phyloP scores from a whole-genome alignment of 2,797 vertebrate genomes.

The Simalia tracyae region DNA sequence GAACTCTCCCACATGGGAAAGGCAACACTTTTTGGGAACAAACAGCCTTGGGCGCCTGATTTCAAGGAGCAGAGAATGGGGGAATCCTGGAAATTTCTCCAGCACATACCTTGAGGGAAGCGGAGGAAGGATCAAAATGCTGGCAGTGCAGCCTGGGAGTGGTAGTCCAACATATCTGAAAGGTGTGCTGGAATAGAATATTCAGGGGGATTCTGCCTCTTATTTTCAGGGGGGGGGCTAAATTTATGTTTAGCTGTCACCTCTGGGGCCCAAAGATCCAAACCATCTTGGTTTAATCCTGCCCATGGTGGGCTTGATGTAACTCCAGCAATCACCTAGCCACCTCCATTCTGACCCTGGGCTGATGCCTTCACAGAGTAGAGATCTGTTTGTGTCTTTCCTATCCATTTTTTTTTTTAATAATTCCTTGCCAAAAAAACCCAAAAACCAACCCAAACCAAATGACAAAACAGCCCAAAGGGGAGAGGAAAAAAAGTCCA shows the following conservation, averaged over 20 bases:
- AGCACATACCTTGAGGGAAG: neutral
- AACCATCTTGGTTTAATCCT: neutral
- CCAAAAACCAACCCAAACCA: neutral
- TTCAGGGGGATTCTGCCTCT: neutral
- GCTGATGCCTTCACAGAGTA: constrained; percentile 31
- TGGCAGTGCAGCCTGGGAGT: neutral
- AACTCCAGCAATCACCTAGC: rapidly evolving
- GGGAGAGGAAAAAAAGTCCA: constrained; percentile 14
- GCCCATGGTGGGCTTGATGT: neutral
- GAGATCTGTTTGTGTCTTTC: neutral
- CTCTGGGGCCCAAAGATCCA: neutral
- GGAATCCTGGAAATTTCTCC: neutral
- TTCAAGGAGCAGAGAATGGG: neutral
- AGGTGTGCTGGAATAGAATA: too few species aligned
- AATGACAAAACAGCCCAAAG: neutral
- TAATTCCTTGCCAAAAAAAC: constrained; percentile 8
- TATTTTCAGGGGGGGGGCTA: neutral
- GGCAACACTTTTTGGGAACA: neutral
- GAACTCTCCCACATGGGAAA: neutral
- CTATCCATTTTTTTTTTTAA: constrained; percentile 12
- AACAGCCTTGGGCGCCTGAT: neutral
- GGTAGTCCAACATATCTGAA: neutral
- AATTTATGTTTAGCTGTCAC: too few species aligned
- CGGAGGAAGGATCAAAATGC: neutral
- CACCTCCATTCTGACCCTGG: constrained; percentile 45